Base-by-base conservation (phyloP, 2,113 vertebrate genomes). In the Isurus oxyrinchus region DNA sequence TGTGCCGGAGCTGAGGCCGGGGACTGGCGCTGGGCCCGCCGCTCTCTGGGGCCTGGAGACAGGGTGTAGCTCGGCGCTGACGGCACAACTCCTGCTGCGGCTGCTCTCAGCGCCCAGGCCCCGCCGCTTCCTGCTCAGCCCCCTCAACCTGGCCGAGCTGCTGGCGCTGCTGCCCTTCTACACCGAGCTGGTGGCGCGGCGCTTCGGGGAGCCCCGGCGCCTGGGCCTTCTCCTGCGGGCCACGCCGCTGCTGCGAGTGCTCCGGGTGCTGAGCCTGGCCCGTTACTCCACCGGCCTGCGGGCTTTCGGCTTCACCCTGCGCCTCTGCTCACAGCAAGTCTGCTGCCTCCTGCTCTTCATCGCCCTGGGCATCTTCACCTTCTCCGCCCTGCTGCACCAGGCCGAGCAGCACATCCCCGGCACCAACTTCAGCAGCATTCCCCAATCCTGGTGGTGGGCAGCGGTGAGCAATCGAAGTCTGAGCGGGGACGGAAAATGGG, bases 291-390 rank as follows among this genome's bases (percentile, higher is more conserved):
- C 99, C 0, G 98, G 99, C 59, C 98, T 99, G 97, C 98, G 98
- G 96, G 99, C 98, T 0, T 99, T 99, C 5, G 98, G 98, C 53
- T 99, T 99, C 97, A 99, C 99, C 96, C 97, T 99, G 61, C 98
- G 99, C 13, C 99, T 99, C 97, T 99, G 99, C 97, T 99, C 98
- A 88, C 98, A 99, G 97, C 99, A 99, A 97, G 99, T 99, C 81
- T 99, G 99, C 98, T 99, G 99, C 96, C 98, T 99, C 86, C 97
- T 99, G 91, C 97, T 99, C 96, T 99, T 99, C 97, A 99, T 99
- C 1, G 97, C 98, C 96, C 98, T 99, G 98, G 99, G 99, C 0
- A 98, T 99, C 97, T 99, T 99, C 97, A 98, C 98, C 96, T 99
- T 99, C 97, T 99, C 99, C 0, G 98, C 99, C 55, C 98, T 99